Evolutionary conservation across 2,113 vertebrate genomes (phyloP).

Genomic region (Saimiri boliviensis): DNA sequence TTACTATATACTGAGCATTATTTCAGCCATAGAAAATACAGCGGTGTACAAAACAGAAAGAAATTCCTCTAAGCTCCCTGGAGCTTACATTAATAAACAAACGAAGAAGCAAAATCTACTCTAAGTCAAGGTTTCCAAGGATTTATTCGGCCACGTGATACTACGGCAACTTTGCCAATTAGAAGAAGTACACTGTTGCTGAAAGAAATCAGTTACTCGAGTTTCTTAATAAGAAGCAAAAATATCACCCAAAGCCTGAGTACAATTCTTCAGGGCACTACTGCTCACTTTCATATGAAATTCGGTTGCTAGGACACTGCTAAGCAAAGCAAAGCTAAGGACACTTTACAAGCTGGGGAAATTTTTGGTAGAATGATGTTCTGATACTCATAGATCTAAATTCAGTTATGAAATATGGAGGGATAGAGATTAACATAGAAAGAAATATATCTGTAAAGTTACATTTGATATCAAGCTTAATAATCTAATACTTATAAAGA

Average conservation of each 20-base stretch:
- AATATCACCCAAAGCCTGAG: slow-evolving; percentile 38
- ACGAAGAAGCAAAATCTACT: slow-evolving; percentile 1
- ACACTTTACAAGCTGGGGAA: background rate
- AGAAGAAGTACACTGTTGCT: slow-evolving; percentile 3
- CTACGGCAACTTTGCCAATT: slow-evolving; percentile 43
- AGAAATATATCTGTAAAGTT: background rate
- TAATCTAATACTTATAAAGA: background rate
- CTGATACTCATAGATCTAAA: background rate
- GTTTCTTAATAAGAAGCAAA: slow-evolving; percentile 51
- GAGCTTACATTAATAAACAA: slow-evolving; percentile 21
- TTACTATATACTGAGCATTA: background rate
- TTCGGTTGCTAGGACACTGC: slow-evolving; percentile 65
- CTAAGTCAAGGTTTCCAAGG: background rate
- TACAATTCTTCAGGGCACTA: slow-evolving; percentile 29
- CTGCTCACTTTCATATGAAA: slow-evolving; percentile 42
- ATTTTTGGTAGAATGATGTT: background rate
- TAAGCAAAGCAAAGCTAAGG: slow-evolving; percentile 22
- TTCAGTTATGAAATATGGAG: slow-evolving; percentile 22
- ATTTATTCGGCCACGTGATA: slow-evolving; percentile 22
- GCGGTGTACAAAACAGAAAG: background rate
- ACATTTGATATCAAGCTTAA: slow-evolving; percentile 6
- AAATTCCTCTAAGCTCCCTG: background rate
- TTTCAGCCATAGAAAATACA: background rate
- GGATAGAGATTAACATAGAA: background rate
- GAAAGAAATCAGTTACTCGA: background rate